These are phyloP conservation scores for Eumeta japonica DNA, from an alignment of 1,140 invertebrate genomes.

Conservation along the genomic window DNA sequence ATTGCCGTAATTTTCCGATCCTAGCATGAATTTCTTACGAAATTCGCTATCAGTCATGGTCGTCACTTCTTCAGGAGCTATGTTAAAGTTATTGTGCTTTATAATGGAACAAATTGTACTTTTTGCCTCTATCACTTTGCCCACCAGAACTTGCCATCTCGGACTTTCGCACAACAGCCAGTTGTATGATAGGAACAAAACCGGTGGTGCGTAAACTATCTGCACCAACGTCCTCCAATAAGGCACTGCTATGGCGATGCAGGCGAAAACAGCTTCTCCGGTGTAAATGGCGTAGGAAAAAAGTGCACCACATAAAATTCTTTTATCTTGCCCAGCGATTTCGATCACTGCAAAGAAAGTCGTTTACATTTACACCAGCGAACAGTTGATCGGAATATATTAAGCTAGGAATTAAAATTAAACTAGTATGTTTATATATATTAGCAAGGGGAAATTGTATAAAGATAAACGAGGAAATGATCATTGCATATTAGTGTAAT, in stretches of 20 bases:
- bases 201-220: slow-evolving; percentile 64
- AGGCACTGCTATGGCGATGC: slow-evolving; percentile 65
- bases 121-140: slow-evolving; percentile 64
- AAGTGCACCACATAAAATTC: slow-evolving; percentile 68
- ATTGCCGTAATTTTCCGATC: slow-evolving; percentile 11
- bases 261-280: slow-evolving; percentile 67
- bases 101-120: slow-evolving; percentile 60
- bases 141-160: slow-evolving; percentile 73
- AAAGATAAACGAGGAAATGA: no score
- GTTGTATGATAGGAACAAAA: slow-evolving; percentile 63
- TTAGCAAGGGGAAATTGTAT: no score
- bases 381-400: no score
- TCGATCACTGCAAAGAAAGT: slow-evolving; percentile 68
- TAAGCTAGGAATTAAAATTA: no score
- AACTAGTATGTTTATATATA: no score
- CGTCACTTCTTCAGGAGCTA: slow-evolving; percentile 22
- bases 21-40: slow-evolving; percentile 24
- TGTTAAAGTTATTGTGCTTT: slow-evolving; percentile 58
- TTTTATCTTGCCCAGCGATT: slow-evolving; percentile 66
- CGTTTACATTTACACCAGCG: no score
- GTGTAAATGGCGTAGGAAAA: slow-evolving; percentile 69
- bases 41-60: slow-evolving; percentile 20
- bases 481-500: no score
- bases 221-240: slow-evolving; percentile 72
- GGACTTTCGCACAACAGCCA: slow-evolving; percentile 65